Conservation (phyloP, 2,797 vertebrate species). For the Tragopan temminckii region DNA sequence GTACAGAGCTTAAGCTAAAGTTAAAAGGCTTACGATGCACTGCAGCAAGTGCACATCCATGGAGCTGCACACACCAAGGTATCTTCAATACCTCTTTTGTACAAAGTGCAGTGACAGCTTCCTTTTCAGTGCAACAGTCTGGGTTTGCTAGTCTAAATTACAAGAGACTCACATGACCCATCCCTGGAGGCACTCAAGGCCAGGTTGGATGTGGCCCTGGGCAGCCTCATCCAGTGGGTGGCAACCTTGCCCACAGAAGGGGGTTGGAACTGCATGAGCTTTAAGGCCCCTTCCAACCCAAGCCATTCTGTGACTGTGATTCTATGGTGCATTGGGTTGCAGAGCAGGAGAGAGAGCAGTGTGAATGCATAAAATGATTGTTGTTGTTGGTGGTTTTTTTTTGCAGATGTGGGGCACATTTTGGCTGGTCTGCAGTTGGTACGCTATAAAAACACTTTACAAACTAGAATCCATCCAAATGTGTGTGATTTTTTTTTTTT, state of each 20-base stretch:
- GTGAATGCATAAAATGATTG: background rate
- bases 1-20: background rate
- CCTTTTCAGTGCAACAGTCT: background rate
- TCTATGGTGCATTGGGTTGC: fast-evolving
- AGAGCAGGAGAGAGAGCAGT: background rate
- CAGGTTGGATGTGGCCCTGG: too few species aligned
- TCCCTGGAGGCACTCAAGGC: too few species aligned
- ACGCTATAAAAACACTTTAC: background rate
- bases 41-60: fast-evolving
- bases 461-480: background rate
- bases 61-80: fast-evolving
- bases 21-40: background rate
- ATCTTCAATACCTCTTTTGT: background rate
- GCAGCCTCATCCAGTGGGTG: too few species aligned
- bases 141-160: background rate
- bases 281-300: too few species aligned
- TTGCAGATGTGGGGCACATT: background rate
- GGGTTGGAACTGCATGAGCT: too few species aligned
- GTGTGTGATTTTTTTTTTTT: background rate
- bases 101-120: background rate
- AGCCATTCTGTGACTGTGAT: too few species aligned
- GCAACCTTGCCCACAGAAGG: too few species aligned
- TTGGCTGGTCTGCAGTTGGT: background rate
- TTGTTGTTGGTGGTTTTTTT: too few species aligned
- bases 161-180: background rate